Conservation (phyloP, 2,113 vertebrate genomes). For the Syngnathus scovelli region DNA sequence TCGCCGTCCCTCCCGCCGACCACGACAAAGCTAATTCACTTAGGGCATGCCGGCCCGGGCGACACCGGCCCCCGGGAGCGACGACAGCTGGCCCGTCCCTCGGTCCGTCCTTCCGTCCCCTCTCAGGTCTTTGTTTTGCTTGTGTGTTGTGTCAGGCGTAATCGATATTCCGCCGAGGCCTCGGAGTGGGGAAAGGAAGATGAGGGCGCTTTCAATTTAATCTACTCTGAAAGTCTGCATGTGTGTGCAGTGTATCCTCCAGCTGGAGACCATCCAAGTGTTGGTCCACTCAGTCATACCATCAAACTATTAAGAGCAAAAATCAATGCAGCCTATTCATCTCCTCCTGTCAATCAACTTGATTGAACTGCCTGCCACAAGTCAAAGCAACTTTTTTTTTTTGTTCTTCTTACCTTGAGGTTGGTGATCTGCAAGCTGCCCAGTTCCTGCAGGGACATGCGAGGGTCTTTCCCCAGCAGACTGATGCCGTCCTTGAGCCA, state of each 20-base stretch:
- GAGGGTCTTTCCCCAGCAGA: slow-evolving; percentile 87
- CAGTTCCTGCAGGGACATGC: slow-evolving; percentile 87
- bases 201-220: slow-evolving; percentile 66
- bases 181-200: slow-evolving; percentile 53
- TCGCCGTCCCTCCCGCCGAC: slow-evolving; percentile 59
- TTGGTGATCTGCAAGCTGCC: slow-evolving; percentile 91
- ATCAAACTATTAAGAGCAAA: slow-evolving; percentile 60
- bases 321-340: slow-evolving; percentile 68
- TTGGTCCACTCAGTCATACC: slow-evolving; percentile 64
- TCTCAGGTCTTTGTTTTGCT: slow-evolving; percentile 66
- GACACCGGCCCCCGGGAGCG: slow-evolving; percentile 65
- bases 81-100: slow-evolving; percentile 73
- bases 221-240: slow-evolving; percentile 54
- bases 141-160: slow-evolving; percentile 66
- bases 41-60: slow-evolving; percentile 40
- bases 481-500: slow-evolving; percentile 96
- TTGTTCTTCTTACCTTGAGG: slow-evolving; percentile 72
- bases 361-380: neutral
- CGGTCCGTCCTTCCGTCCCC: slow-evolving; percentile 50
- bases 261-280: slow-evolving; percentile 60
- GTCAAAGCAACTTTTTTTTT: no score
- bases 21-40: slow-evolving; percentile 80
- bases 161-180: slow-evolving; percentile 72
- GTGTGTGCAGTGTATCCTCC: slow-evolving; percentile 20
- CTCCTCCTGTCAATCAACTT: slow-evolving; percentile 37